These are phyloP conservation scores for Gouania willdenowi DNA, from an alignment of 2,797 vertebrate genomes.

Conservation along the genomic window DNA sequence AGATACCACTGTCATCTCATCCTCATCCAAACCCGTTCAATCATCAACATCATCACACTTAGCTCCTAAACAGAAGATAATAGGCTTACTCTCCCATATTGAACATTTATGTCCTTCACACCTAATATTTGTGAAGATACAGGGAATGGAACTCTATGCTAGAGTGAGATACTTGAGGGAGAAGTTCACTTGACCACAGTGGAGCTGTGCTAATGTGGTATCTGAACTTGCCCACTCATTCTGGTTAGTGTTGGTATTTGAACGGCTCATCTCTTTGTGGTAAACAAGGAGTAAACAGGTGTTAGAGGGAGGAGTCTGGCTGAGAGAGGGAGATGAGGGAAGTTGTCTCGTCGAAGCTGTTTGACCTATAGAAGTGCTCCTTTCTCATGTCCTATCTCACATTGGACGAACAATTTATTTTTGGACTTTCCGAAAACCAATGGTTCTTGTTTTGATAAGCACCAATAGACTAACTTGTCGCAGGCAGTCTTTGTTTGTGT, in stretches of 20 bases:
- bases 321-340: constrained; percentile 41
- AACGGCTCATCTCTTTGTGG: neutral
- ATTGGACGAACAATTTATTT: neutral
- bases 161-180: constrained; percentile 28
- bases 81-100: too few relatives aligned
- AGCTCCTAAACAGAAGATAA: too few relatives aligned
- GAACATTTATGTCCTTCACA: too few relatives aligned
- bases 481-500: constrained; percentile 38
- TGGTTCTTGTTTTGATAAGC: constrained; percentile 23
- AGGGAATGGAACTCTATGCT: constrained; percentile 10
- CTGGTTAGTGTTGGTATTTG: neutral
- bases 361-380: constrained; percentile 12
- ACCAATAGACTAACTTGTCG: constrained; percentile 33
- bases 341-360: constrained; percentile 33
- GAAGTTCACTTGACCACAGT: constrained; percentile 16
- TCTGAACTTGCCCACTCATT: neutral
- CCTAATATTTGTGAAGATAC: neutral
- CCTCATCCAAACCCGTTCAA: too few relatives aligned
- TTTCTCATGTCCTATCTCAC: constrained; percentile 9
- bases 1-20: too few relatives aligned
- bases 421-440: constrained; percentile 18
- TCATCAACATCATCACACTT: too few relatives aligned
- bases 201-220: constrained; percentile 3
- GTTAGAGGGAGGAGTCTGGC: constrained; percentile 33
- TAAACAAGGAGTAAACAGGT: constrained; percentile 44